These are phyloP conservation scores for Neuroterus valhalla DNA, from an alignment of 1,140 invertebrate species.

Conservation along the genomic window DNA sequence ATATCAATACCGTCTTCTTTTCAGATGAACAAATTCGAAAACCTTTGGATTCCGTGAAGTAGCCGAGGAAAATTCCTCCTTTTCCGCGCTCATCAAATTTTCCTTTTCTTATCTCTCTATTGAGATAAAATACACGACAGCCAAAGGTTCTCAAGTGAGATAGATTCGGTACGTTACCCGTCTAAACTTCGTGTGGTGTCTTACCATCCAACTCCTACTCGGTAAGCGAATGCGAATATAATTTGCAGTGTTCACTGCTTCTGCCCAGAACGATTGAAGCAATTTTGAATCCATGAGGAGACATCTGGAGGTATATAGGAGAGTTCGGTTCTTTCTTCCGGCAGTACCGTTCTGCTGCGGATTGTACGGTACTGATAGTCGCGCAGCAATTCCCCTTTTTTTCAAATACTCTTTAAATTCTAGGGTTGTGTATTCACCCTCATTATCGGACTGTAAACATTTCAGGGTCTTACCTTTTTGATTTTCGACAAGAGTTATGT, in stretches of 20 bases:
- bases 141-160: neutral
- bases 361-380: neutral
- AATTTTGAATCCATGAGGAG: conserved; percentile 37
- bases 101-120: neutral
- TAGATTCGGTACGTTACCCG: neutral
- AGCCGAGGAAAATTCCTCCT: neutral
- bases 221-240: conserved; percentile 10
- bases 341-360: conserved; percentile 20
- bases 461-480: neutral
- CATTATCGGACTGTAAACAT: conserved; percentile 33
- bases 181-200: conserved; percentile 49
- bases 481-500: neutral
- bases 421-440: conserved; percentile 20
- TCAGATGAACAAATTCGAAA: neutral
- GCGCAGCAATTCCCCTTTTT: neutral
- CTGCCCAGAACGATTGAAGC: conserved; percentile 16
- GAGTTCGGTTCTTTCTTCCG: conserved; percentile 47
- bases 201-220: neutral
- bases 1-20: neutral
- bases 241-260: conserved; percentile 17
- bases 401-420: neutral
- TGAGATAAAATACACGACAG: conserved; percentile 1
- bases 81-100: neutral
- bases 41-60: neutral
- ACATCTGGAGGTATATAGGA: conserved; percentile 48